Base-by-base conservation (phyloP, 2,113 vertebrate genomes). In the Sturnira hondurensis region DNA sequence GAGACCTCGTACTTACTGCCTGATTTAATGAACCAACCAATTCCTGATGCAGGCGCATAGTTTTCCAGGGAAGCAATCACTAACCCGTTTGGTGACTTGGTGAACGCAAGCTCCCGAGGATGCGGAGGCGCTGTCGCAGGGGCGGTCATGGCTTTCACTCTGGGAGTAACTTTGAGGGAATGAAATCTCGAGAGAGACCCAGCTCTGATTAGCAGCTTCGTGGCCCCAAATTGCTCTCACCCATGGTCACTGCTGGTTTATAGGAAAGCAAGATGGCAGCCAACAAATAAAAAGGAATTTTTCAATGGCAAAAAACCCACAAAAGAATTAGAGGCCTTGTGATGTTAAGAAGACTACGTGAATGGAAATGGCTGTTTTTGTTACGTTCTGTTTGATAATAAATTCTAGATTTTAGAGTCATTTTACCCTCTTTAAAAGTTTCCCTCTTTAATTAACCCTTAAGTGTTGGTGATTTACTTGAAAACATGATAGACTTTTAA, bases 191-290 rank as follows among this genome's bases (percentile, higher is more conserved):
- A 97, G 36, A 98, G 54, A 3, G 91, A 86, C 0, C 98, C 97
- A 19, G 92, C 97, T 5, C 36, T 80, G 6, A 65, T 67, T 11
- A 98, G 89, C 1, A 98, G 93, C 98, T 95, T 98, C 98, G 98
- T 98, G 89, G 89, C 77, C 80, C 82, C 38, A 41, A 17, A n/a
- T 10, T 1, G 78, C 82, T 41, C 80, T 6, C 50, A 89, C 1
- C 54, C 86, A 5, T 96, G 31, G 81, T 84, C 2, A 31, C 97
- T 0, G 91, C 94, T 76, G 28, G 24, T 0, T 38, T 0, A 3
- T 0, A 41, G 36, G 61, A 80, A 67, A 22, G 86, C 94, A 97
- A 98, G 95, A 98, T 98, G 98, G 97, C 85, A 84, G 91, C 93
- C 0, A 38, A 31, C 13, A 50, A 50, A 50, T 50, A 50, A 33